phyloP scores from a whole-genome alignment of 2,113 vertebrate genomes.

The Urocitellus parryii region DNA sequence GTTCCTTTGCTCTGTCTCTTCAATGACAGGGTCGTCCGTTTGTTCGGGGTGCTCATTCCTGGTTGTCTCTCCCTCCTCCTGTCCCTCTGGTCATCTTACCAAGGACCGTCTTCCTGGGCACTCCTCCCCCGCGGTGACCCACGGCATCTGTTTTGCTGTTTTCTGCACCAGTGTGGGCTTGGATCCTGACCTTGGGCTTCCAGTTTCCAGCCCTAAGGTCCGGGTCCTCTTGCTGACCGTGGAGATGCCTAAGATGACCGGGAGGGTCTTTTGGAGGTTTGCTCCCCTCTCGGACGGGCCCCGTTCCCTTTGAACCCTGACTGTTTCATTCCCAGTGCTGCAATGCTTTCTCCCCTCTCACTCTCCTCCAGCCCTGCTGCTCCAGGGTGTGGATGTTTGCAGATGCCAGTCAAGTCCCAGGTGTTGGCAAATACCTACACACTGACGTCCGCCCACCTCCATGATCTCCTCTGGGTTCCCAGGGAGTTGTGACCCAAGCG shows the following conservation, averaged over 20 bases:
- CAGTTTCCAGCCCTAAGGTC: rapidly evolving
- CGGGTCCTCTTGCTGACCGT: not conserved
- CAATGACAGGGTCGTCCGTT: not conserved
- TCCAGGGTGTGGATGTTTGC: not conserved
- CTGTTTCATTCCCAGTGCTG: too few species aligned
- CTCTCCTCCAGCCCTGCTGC: not conserved
- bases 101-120: rapidly evolving
- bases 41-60: not conserved
- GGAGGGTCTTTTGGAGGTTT: not conserved
- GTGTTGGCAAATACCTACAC: not conserved
- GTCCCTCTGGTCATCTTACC: not conserved
- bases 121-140: not conserved
- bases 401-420: rapidly evolving
- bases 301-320: too few species aligned
- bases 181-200: rapidly evolving
- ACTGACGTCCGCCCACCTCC: not conserved
- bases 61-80: not conserved
- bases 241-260: not conserved
- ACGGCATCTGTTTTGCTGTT: not conserved
- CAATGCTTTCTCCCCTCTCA: not conserved
- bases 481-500: not conserved
- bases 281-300: too few species aligned
- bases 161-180: rapidly evolving
- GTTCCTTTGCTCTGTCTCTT: not conserved
- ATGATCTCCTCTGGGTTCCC: not conserved